Evolutionary conservation across 2,113 vertebrate species (phyloP), one percentile per base, ranked within the genome.

Genomic region (Gobius niger): DNA sequence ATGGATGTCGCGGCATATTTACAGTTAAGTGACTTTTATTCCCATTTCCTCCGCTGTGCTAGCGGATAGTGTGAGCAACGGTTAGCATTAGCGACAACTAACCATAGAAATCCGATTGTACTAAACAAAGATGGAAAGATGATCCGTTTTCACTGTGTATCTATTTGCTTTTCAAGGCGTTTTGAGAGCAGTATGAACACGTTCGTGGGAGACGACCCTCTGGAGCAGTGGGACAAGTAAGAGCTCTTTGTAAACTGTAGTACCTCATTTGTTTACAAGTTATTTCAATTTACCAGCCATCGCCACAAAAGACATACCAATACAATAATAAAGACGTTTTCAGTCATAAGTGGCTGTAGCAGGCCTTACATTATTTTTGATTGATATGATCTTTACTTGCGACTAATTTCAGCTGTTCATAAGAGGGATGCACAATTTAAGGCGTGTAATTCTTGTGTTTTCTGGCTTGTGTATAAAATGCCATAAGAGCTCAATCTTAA

Each of bases 221-320:
- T 98, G 64, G 94, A 94, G 12, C 86, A 77, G 0, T 98, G 96
- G 96, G 92, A 93, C 82, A 95, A 92, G 96, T 96, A 49, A 91
- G 85, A 74, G 9, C 51, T 18, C 51, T 18, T 9, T 5, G 8
- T 4, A 34, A 34, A 34, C 1, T 34, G 24, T 34, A 4, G 24
- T 34, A 34, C 24, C 24, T 3, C 24, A 34, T 34, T 34, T 4
- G 24, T 34, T 34, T 34, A 24, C 24, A 24, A 24, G 24, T 24
- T 2, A 24, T 24, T 24, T 24, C 3, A 24, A 2, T 24, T 2
- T 24, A 51, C 7, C 14, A 15, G 19, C 6, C 7, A 16, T 8
- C 16, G 16, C n/a, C 2, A 6, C 69, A 19, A 44, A 7, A 47
- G 9, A 42, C 6, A 59, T 12, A 60, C 7, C 16, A 34, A 34